Percentiles rank a stretch among this genome's conserved stretches.
These are phyloP conservation scores for Lophius americanus DNA, from an alignment of 2,797 vertebrate species.

Conservation along the genomic window DNA sequence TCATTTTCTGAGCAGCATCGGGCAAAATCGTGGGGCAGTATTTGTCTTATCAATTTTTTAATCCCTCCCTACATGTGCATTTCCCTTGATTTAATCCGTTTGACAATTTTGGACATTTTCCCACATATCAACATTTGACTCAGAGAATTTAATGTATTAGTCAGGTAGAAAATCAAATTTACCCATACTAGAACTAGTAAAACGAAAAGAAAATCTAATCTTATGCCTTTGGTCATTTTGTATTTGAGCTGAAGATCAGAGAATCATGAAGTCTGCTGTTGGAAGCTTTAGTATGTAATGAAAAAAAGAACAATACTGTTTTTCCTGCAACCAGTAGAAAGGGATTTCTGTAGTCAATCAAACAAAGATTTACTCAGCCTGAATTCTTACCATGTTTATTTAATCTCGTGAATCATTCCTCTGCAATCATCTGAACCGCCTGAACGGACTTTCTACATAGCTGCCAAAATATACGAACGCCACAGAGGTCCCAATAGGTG, in stretches of 20 bases:
- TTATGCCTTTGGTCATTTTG: background rate
- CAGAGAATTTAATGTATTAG: conserved; percentile 5
- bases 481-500: conserved; percentile 37
- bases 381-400: conserved; percentile 14
- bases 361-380: conserved; percentile 25
- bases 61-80: conserved; percentile 17
- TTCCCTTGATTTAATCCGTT: conserved; percentile 17
- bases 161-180: conserved; percentile 18
- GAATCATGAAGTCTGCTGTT: background rate
- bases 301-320: conserved; percentile 24
- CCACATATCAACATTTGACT: background rate
- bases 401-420: conserved; percentile 15
- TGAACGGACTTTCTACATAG: conserved; percentile 16
- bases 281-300: conserved; percentile 24
- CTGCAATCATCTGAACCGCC: conserved; percentile 14
- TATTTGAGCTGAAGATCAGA: conserved; percentile 7
- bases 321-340: conserved; percentile 17
- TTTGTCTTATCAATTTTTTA: conserved; percentile 47
- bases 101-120: background rate
- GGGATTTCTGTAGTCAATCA: conserved; percentile 39
- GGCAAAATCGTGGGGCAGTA: conserved; percentile 42
- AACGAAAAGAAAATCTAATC: background rate
- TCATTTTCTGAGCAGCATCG: conserved; percentile 62
- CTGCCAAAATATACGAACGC: background rate
- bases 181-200: conserved; percentile 12